Conservation (phyloP, 1,140 invertebrate species). For the Dermatophagoides farinae region DNA sequence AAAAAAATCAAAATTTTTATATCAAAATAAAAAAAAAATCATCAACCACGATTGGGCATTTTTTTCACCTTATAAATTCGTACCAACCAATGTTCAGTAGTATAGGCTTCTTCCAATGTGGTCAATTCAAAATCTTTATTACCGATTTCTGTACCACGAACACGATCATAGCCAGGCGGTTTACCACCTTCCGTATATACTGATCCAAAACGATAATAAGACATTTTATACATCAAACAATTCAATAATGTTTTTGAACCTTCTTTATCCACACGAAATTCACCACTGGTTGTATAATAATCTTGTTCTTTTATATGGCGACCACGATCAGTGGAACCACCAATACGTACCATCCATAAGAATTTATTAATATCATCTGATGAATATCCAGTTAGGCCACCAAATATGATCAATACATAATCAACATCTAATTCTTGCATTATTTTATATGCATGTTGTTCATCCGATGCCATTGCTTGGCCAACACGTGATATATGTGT, state of each 20-base stretch:
- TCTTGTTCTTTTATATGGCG: constrained; percentile 85
- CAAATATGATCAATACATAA: constrained; percentile 94
- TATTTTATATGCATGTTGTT: constrained; percentile 90
- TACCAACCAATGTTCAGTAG: constrained; percentile 88
- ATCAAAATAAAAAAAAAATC: neutral
- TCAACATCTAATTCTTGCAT: constrained; percentile 92
- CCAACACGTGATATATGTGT: constrained; percentile 91
- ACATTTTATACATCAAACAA: constrained; percentile 91
- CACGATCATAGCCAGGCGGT: constrained; percentile 71
- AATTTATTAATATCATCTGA: constrained; percentile 98
- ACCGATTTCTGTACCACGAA: constrained; percentile 73
- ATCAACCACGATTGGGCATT: constrained; percentile 50
- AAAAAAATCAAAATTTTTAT: neutral
- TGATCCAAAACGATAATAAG: constrained; percentile 78
- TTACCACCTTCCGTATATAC: constrained; percentile 82
- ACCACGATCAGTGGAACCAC: constrained; percentile 80
- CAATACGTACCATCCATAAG: constrained; percentile 97
- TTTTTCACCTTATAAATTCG: constrained; percentile 84
- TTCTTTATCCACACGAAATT: constrained; percentile 80
- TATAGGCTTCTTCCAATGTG: constrained; percentile 79
- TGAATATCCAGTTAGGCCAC: constrained; percentile 90
- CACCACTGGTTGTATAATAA: constrained; percentile 80
- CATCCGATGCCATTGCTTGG: constrained; percentile 88
- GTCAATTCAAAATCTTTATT: constrained; percentile 86
- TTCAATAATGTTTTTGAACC: constrained; percentile 65